These are phyloP conservation scores for Florisuga fusca DNA, from an alignment of 2,797 vertebrate genomes.

Conservation along the genomic window DNA sequence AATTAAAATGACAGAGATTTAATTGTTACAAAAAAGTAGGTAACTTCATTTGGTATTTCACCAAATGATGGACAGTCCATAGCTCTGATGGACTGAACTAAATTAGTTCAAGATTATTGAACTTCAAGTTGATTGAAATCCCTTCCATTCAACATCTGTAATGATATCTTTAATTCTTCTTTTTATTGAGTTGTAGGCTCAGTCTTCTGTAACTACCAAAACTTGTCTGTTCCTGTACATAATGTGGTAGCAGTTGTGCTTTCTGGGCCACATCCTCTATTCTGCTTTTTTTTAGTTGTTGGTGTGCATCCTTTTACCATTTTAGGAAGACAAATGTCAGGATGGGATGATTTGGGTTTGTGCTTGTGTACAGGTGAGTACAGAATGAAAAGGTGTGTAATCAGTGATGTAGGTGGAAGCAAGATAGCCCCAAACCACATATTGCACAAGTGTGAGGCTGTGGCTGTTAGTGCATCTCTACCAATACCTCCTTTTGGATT, in stretches of 20 bases:
- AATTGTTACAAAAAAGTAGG: not conserved
- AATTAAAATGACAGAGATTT: not conserved
- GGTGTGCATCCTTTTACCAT: not conserved
- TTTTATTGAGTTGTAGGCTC: not conserved
- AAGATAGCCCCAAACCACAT: not conserved
- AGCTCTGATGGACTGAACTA: not conserved
- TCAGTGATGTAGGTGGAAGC: not conserved
- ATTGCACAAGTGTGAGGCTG: fast-evolving
- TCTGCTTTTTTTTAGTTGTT: not conserved
- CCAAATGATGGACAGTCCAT: not conserved
- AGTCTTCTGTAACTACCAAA: not conserved
- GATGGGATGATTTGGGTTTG: not conserved
- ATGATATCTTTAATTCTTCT: not conserved
- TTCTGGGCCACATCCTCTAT: not conserved
- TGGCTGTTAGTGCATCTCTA: not conserved
- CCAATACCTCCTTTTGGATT: not conserved
- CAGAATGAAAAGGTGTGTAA: not conserved
- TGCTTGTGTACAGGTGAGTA: not conserved
- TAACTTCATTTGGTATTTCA: not conserved
- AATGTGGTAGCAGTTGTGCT: not conserved
- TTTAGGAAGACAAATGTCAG: not conserved
- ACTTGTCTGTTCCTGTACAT: not conserved
- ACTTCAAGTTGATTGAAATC: not conserved
- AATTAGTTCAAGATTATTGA: too few relatives aligned
- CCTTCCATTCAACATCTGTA: not conserved